Conservation (phyloP, 2,888 invertebrate species). For the Hoplodrina ambigua region DNA sequence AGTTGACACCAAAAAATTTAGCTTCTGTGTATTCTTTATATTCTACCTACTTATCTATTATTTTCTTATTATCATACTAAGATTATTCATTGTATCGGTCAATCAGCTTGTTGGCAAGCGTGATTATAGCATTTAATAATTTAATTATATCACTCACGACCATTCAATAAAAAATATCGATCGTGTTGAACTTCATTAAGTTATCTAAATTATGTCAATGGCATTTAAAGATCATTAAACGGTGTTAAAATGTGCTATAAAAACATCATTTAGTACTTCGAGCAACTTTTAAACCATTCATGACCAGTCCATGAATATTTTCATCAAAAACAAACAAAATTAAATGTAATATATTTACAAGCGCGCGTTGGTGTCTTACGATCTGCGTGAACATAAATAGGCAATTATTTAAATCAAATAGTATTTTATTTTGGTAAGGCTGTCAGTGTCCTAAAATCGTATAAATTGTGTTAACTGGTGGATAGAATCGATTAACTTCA, state of each 20-base stretch:
- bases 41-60: not conserved
- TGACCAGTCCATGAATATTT: slow-evolving; percentile 41
- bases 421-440: slow-evolving; percentile 38
- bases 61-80: slow-evolving; percentile 18
- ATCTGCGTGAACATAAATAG: slow-evolving; percentile 46
- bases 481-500: slow-evolving; percentile 12
- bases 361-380: slow-evolving; percentile 49
- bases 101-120: slow-evolving; percentile 14
- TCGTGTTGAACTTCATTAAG: slow-evolving; percentile 42
- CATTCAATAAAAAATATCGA: slow-evolving; percentile 26
- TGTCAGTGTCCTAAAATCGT: slow-evolving; percentile 38
- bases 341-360: slow-evolving; percentile 41
- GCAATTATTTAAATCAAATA: slow-evolving; percentile 57
- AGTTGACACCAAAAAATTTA: slow-evolving; percentile 20
- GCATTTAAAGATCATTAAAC: slow-evolving; percentile 37
- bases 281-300: slow-evolving; percentile 36
- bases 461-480: slow-evolving; percentile 30
- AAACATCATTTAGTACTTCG: slow-evolving; percentile 38
- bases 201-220: slow-evolving; percentile 50
- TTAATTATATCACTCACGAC: slow-evolving; percentile 8
- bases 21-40: slow-evolving; percentile 10
- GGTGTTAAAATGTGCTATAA: slow-evolving; percentile 32
- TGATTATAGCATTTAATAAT: slow-evolving; percentile 8
- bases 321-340: slow-evolving; percentile 50
- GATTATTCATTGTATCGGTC: slow-evolving; percentile 23